These are phyloP conservation scores for Zosterops borbonicus DNA, from an alignment of 2,113 vertebrate genomes.

Conservation along the genomic window DNA sequence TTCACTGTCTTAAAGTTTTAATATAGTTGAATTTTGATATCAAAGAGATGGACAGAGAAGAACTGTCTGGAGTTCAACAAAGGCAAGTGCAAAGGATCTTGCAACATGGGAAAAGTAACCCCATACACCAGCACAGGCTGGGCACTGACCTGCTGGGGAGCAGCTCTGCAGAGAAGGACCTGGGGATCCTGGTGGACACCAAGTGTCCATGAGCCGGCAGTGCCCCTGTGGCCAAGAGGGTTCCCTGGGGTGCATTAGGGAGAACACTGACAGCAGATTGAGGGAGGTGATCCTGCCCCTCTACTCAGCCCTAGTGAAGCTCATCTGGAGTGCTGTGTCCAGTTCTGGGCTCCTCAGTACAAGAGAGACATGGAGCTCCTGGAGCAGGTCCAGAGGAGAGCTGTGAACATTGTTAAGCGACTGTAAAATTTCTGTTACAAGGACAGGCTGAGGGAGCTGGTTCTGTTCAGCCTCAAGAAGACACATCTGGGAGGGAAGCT, in stretches of 20 bases:
- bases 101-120: neutral
- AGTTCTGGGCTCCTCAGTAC: neutral
- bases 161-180: neutral
- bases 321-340: neutral
- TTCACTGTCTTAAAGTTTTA: neutral
- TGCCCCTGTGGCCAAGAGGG: too few relatives aligned
- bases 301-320: neutral
- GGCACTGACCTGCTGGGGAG: fast-evolving
- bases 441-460: neutral
- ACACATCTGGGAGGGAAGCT: fast-evolving
- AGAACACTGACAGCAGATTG: fast-evolving
- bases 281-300: neutral
- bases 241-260: neutral
- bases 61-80: neutral
- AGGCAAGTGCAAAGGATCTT: neutral
- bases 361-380: neutral
- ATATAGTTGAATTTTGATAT: neutral
- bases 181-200: neutral
- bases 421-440: fast-evolving
- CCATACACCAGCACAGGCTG: neutral
- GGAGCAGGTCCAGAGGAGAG: neutral
- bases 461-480: neutral
- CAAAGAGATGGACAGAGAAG: neutral
- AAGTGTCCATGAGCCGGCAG: neutral
- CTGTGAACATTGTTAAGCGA: too few relatives aligned